phyloP scores from a whole-genome alignment of 2,113 vertebrate genomes.

The Glareola pratincola region DNA sequence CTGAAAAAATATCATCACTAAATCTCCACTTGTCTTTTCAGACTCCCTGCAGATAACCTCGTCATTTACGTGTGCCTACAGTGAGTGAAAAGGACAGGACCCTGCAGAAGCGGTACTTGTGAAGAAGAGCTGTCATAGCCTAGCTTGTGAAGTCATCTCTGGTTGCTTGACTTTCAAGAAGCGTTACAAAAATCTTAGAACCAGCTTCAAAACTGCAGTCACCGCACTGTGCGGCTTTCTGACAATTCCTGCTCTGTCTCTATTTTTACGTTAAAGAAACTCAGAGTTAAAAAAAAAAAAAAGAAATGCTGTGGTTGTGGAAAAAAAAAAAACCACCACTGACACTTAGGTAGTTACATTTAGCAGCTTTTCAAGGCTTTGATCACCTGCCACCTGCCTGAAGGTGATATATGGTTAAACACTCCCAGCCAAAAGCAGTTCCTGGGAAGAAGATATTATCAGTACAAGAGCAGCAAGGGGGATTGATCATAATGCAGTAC shows the following conservation, averaged over 20 bases:
- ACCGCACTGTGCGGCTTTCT: not conserved
- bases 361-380: slow-evolving; percentile 54
- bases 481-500: slow-evolving; percentile 9
- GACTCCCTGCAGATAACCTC: not conserved
- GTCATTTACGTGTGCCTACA: not conserved
- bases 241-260: not conserved
- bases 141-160: not conserved
- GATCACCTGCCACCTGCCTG: slow-evolving; percentile 39
- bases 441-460: not conserved
- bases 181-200: not conserved
- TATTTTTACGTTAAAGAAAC: slow-evolving; percentile 22
- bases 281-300: not conserved
- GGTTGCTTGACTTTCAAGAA: not conserved
- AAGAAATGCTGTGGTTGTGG: not conserved
- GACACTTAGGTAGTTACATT: slow-evolving; percentile 40
- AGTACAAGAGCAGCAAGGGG: not conserved
- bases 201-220: not conserved
- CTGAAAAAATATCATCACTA: not conserved
- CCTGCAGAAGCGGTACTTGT: not conserved
- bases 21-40: not conserved
- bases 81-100: not conserved
- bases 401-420: slow-evolving; percentile 44
- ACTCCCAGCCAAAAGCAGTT: slow-evolving; percentile 21
- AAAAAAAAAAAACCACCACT: not conserved
- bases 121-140: not conserved